These are phyloP conservation scores for Semicossyphus pulcher DNA, from an alignment of 2,113 vertebrate genomes.

Conservation along the genomic window DNA sequence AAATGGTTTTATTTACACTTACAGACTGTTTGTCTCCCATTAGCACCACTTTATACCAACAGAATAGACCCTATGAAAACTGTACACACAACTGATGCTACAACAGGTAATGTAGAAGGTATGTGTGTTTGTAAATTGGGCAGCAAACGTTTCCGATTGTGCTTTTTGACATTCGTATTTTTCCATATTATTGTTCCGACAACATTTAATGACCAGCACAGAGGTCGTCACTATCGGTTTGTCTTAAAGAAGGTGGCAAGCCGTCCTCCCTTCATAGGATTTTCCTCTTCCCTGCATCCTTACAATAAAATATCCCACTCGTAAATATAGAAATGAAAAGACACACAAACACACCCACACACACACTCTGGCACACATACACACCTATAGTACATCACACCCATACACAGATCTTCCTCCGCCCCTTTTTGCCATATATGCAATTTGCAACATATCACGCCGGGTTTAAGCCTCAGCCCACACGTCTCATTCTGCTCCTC, in stretches of 20 bases:
- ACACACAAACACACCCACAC: constrained; percentile 6
- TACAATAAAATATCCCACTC: constrained; percentile 5
- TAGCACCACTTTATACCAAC: too few species aligned
- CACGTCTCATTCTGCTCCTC: constrained; percentile 27
- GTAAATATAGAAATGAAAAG: neutral
- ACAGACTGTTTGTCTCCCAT: too few species aligned
- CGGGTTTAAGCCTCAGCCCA: constrained; percentile 41
- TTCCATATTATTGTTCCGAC: neutral
- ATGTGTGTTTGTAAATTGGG: too few species aligned
- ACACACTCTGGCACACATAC: neutral
- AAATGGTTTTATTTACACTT: too few species aligned
- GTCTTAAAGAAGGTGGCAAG: neutral
- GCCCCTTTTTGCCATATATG: constrained; percentile 14
- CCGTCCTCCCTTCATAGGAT: neutral
- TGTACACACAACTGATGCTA: too few species aligned
- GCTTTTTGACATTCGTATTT: too few species aligned
- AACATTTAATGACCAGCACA: neutral
- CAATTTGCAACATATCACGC: constrained; percentile 28
- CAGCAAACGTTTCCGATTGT: too few species aligned
- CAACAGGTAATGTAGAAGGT: too few species aligned
- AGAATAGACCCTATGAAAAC: too few species aligned
- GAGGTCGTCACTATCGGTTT: neutral
- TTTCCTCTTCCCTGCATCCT: neutral
- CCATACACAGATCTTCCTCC: neutral
- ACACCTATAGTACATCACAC: neutral